Evolutionary conservation across 2,113 vertebrate species (phyloP).

Genomic region (Carassius auratus): DNA sequence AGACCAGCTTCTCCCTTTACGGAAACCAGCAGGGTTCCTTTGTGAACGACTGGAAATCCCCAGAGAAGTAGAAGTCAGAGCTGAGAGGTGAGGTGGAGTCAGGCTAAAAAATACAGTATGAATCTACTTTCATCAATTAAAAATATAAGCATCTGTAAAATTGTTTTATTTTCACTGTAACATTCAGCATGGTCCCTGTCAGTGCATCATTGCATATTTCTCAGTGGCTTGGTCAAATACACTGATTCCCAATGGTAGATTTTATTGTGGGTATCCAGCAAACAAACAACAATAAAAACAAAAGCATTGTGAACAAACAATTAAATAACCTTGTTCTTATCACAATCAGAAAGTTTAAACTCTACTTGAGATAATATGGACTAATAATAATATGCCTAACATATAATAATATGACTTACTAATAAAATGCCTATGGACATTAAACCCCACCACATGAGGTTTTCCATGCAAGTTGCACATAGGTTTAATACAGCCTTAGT

Average conservation of each 20-base stretch:
- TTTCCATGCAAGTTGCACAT: neutral
- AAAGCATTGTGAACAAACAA: too few relatives aligned
- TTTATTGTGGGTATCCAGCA: too few relatives aligned
- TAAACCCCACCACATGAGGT: neutral
- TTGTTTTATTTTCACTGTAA: neutral
- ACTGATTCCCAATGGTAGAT: too few relatives aligned
- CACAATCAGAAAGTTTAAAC: too few relatives aligned
- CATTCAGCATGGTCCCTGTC: neutral
- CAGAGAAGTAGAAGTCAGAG: slow-evolving; percentile 1
- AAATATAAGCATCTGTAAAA: too few relatives aligned
- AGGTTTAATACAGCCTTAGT: neutral
- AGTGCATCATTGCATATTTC: neutral
- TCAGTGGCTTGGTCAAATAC: neutral
- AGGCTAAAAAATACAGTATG: too few relatives aligned
- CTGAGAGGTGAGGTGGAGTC: neutral
- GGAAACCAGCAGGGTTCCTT: slow-evolving; percentile 31
- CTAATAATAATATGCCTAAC: too few relatives aligned
- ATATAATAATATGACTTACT: too few relatives aligned
- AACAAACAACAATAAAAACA: too few relatives aligned
- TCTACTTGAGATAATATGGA: neutral
- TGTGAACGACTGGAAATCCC: slow-evolving; percentile 25
- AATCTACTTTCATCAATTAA: too few relatives aligned
- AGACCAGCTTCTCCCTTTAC: slow-evolving; percentile 32
- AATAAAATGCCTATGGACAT: neutral
- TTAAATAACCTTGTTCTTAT: too few relatives aligned